These are phyloP conservation scores for Athene cunicularia DNA, from an alignment of 2,113 vertebrate species.

Conservation along the genomic window DNA sequence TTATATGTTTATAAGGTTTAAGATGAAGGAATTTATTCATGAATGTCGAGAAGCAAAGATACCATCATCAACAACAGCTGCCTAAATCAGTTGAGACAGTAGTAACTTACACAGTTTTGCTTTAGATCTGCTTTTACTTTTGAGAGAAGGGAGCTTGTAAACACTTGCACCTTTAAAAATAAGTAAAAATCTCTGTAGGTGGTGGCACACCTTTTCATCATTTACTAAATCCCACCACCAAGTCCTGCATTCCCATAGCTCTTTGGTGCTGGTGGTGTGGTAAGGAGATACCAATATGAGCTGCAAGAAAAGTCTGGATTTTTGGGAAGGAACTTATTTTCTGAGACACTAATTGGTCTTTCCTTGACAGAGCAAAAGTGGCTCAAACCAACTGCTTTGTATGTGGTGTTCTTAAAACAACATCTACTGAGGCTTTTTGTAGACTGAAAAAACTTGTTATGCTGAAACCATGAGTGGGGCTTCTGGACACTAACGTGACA, in stretches of 20 bases:
- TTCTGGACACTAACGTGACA: neutral
- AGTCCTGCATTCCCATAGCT: neutral
- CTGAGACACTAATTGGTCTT: neutral
- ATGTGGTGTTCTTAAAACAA: neutral
- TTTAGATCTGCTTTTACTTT: constrained; percentile 54
- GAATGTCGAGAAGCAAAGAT: constrained; percentile 53
- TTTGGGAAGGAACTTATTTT: neutral
- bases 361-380: neutral
- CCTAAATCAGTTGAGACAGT: constrained; percentile 32
- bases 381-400: neutral
- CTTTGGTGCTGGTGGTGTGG: neutral
- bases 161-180: neutral
- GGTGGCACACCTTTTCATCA: neutral
- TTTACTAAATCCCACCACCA: neutral
- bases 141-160: constrained; percentile 21
- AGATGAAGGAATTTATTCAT: constrained; percentile 71
- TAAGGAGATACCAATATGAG: neutral
- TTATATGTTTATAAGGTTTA: constrained; percentile 47
- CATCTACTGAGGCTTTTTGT: neutral
- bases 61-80: constrained; percentile 35
- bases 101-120: constrained; percentile 12
- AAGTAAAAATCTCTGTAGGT: neutral
- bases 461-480: neutral
- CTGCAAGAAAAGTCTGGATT: neutral
- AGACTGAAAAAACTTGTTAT: neutral